Base-by-base conservation (phyloP, 2,888 invertebrate species). In the Philereme transversata region DNA sequence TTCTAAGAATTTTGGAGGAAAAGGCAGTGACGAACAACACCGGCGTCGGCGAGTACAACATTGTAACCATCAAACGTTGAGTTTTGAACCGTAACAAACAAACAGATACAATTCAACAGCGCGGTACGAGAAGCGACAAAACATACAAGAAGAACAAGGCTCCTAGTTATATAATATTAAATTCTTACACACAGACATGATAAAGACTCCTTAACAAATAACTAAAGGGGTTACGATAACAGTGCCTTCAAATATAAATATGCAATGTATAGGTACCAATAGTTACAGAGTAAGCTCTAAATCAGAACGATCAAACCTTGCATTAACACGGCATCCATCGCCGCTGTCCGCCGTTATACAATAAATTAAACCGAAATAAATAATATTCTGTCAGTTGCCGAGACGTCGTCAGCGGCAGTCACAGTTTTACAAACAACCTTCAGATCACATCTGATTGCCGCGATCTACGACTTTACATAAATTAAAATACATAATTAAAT, bases 131-230 rank as follows among this genome's bases (percentile, higher is more conserved):
- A 89, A 88, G 89, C 89, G 83, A 85, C 75, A 79, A 77, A 86
- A 88, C 82, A 84, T 79, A 82, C 84, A 82, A 84, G 79, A 84
- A 82, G 87, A 88, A 89, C 87, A 83, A 89, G 86, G 88, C 88
- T 86, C 80, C 85, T 88, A 90, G 85, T 86, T 84, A 84, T 87
- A 83, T 84, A 82, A 89, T 90, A 88, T 87, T 88, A 90, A 89
- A 90, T 86, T 90, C 90, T 90, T 90, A 91, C 85, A 89, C 84
- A 87, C 87, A 90, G 88, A 90, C 88, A 86, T 83, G 90, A 90
- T 90, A 90, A 88, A 90, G 87, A 88, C 82, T 88, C 81, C 89
- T 89, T 88, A 91, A 92, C 90, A 87, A 90, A 86, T 83, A 92
- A 92, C 90, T 90, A 90, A 87, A 82, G 83, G 66, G 88, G 84